phyloP scores from a whole-genome alignment of 2,888 invertebrate genomes.

The Eremobia ochroleuca region DNA sequence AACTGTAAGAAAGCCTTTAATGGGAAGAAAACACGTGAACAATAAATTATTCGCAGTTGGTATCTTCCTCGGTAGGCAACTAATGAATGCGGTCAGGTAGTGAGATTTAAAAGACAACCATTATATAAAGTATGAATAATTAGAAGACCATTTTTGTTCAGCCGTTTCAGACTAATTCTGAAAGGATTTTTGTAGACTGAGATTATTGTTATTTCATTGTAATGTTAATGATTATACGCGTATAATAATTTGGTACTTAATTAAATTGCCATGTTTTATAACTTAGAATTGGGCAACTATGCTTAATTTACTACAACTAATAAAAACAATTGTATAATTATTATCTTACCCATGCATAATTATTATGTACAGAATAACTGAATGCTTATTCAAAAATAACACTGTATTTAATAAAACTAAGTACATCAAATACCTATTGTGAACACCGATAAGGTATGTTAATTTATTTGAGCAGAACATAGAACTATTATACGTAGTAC shows the following conservation, averaged over 20 bases:
- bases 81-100: background rate
- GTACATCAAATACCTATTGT: background rate
- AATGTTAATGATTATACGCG: background rate
- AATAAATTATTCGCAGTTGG: background rate
- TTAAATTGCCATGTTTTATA: background rate
- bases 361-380: background rate
- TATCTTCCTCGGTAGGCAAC: background rate
- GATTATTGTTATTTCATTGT: slow-evolving; percentile 12
- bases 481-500: no score
- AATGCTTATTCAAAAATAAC: background rate
- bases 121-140: background rate
- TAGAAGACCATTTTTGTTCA: background rate
- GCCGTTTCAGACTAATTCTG: background rate
- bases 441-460: slow-evolving; percentile 18
- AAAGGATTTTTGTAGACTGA: background rate
- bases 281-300: no score
- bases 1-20: background rate
- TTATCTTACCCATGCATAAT: background rate
- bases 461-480: no score
- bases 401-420: background rate
- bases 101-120: background rate
- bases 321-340: background rate
- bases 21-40: background rate
- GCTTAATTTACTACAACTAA: no score
- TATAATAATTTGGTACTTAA: background rate